A percentile compares a stretch with the other conserved stretches of the same genome.
Evolutionary conservation across 2,113 vertebrate genomes (phyloP).

Genomic region (Nycticorax nycticorax): DNA sequence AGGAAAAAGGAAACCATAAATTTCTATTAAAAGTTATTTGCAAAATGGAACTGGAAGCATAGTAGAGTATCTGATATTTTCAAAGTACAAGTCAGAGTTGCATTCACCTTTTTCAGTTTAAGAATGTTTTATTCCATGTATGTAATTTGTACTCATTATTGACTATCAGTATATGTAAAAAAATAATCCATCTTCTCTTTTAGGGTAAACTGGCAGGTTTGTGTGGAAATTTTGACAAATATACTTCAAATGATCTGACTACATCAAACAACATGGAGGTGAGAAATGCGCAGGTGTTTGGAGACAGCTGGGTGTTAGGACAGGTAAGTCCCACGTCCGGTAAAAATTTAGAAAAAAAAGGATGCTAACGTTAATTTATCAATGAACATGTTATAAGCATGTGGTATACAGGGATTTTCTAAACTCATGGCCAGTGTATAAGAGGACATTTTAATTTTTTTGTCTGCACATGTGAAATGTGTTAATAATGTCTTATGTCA

Average conservation of each 20-base stretch:
- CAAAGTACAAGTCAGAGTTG: not conserved
- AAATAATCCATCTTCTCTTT: not conserved
- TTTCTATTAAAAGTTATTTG: not conserved
- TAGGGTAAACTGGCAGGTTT: constrained; percentile 91
- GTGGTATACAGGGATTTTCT: not conserved
- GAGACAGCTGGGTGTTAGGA: constrained; percentile 95
- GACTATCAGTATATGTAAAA: not conserved
- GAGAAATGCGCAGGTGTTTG: constrained; percentile 94
- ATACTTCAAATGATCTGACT: constrained; percentile 96
- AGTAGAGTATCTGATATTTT: not conserved
- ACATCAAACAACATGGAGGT: constrained; percentile 97
- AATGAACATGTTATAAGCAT: not conserved
- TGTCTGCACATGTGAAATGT: not conserved
- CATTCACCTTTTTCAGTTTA: not conserved
- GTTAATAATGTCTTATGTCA: not conserved
- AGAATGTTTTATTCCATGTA: not conserved
- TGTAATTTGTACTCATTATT: not conserved
- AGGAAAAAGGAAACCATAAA: not conserved
- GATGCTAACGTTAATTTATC: not conserved
- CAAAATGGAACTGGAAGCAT: not conserved
- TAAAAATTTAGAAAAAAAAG: not conserved
- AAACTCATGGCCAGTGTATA: not conserved
- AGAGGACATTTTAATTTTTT: not conserved
- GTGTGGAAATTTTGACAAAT: constrained; percentile 98
- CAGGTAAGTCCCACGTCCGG: constrained; percentile 78